Percentiles rank a stretch among this genome's conserved stretches.
Evolutionary conservation across 1,140 invertebrate genomes (phyloP).

Genomic region (Homalodisca vitripennis): DNA sequence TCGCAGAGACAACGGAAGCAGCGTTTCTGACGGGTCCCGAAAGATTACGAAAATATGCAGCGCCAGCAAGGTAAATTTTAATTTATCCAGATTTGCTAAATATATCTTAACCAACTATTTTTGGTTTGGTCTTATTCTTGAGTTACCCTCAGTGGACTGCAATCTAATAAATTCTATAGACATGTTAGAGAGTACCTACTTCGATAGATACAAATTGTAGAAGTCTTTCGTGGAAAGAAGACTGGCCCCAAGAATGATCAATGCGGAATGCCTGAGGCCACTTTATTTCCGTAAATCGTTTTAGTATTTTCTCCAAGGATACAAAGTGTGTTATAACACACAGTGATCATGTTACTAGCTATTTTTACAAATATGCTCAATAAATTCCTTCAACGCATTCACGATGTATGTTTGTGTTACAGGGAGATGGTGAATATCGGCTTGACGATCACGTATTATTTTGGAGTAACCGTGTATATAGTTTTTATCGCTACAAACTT

Average conservation of each 20-base stretch:
- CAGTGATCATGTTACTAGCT: too few species aligned
- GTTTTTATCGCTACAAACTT: constrained; percentile 3
- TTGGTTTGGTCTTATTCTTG: background rate
- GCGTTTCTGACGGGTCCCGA: background rate
- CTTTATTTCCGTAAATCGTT: too few species aligned
- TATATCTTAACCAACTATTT: background rate
- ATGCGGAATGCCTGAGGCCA: too few species aligned
- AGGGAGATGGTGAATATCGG: constrained; percentile 3
- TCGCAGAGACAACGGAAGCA: constrained; percentile 70
- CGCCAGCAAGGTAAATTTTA: background rate
- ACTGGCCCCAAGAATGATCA: background rate
- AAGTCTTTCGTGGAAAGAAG: background rate
- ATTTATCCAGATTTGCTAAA: background rate
- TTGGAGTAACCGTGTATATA: background rate
- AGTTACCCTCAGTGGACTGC: background rate
- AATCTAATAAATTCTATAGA: background rate
- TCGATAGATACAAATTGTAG: too few species aligned
- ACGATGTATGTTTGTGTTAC: too few species aligned
- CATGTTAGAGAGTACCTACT: too few species aligned
- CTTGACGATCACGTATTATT: background rate
- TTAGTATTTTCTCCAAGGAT: too few species aligned
- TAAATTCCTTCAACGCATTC: too few species aligned
- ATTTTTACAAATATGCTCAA: too few species aligned
- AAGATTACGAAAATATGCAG: background rate
- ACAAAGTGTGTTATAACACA: too few species aligned